These are phyloP conservation scores for Drosophila sturtevanti DNA, from an alignment of 1,140 invertebrate species.

Conservation along the genomic window DNA sequence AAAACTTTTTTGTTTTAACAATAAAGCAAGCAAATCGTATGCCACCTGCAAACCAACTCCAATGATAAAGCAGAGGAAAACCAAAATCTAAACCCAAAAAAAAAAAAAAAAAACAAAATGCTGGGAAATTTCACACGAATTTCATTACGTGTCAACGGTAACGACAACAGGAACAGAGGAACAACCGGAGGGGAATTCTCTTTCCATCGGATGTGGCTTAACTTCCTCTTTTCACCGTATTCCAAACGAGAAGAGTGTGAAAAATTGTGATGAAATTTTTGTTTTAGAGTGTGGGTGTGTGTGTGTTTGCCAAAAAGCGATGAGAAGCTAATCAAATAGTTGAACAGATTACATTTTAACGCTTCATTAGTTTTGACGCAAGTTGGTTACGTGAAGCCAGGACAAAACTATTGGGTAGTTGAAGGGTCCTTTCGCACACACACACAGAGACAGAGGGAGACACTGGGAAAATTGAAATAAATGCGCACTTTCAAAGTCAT, in stretches of 20 bases:
- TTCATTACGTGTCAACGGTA: constrained; percentile 20
- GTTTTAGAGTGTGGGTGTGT: neutral
- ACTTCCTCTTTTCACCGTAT: constrained; percentile 27
- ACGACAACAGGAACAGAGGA: too few species aligned
- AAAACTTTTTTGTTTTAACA: constrained; percentile 22
- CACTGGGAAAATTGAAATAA: constrained; percentile 60
- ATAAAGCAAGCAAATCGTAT: constrained; percentile 32
- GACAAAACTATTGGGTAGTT: constrained; percentile 28
- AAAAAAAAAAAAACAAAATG: neutral
- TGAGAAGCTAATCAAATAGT: constrained; percentile 51
- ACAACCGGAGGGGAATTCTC: neutral
- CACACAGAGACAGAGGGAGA: neutral
- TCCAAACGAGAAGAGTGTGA: neutral
- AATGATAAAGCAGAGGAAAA: constrained; percentile 8
- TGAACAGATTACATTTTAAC: constrained; percentile 60
- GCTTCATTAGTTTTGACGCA: constrained; percentile 65
- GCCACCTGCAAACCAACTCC: neutral
- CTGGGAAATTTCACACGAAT: constrained; percentile 39
- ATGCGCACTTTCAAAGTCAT: constrained; percentile 71
- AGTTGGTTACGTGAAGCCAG: constrained; percentile 30
- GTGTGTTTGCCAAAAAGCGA: constrained; percentile 17
- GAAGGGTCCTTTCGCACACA: constrained; percentile 18
- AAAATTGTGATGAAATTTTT: constrained; percentile 20
- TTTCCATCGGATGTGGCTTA: neutral
- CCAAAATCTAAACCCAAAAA: neutral